These are phyloP conservation scores for Laupala kohalensis DNA, from an alignment of 1,140 invertebrate genomes.

Conservation along the genomic window DNA sequence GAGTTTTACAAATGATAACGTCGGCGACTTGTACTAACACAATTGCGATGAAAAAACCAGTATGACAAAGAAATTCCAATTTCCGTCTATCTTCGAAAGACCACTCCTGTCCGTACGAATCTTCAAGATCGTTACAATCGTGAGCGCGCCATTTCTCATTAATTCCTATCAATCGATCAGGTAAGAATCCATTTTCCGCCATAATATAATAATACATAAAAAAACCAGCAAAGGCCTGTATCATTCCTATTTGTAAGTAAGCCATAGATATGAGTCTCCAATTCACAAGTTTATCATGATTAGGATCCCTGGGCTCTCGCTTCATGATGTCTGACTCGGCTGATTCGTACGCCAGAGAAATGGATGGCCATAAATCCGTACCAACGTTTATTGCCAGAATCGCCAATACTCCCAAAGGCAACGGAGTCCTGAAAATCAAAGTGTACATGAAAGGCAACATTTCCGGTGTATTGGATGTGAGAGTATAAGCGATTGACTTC, in stretches of 20 bases:
- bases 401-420: slow-evolving; percentile 72
- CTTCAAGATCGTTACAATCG: slow-evolving; percentile 50
- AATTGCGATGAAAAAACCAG: slow-evolving; percentile 66
- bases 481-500: slow-evolving; percentile 88
- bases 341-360: slow-evolving; percentile 77
- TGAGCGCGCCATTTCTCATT: slow-evolving; percentile 62
- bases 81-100: slow-evolving; percentile 49
- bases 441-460: slow-evolving; percentile 82
- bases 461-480: slow-evolving; percentile 90
- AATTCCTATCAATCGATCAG: slow-evolving; percentile 49
- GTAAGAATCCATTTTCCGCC: slow-evolving; percentile 72
- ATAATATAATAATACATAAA: slow-evolving; percentile 77
- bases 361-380: slow-evolving; percentile 71
- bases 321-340: slow-evolving; percentile 82
- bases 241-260: slow-evolving; percentile 76
- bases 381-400: slow-evolving; percentile 83
- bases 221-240: slow-evolving; percentile 76
- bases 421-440: slow-evolving; percentile 68
- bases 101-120: slow-evolving; percentile 76
- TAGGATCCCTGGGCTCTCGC: slow-evolving; percentile 61
- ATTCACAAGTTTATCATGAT: slow-evolving; percentile 69
- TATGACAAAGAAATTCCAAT: slow-evolving; percentile 63
- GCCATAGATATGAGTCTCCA: slow-evolving; percentile 49
- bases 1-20: slow-evolving; percentile 68
- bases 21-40: slow-evolving; percentile 70